Evolutionary conservation across 2,113 vertebrate genomes (phyloP), one percentile per base, ranked within the genome.

Genomic region (Rhizomys pruinosus): DNA sequence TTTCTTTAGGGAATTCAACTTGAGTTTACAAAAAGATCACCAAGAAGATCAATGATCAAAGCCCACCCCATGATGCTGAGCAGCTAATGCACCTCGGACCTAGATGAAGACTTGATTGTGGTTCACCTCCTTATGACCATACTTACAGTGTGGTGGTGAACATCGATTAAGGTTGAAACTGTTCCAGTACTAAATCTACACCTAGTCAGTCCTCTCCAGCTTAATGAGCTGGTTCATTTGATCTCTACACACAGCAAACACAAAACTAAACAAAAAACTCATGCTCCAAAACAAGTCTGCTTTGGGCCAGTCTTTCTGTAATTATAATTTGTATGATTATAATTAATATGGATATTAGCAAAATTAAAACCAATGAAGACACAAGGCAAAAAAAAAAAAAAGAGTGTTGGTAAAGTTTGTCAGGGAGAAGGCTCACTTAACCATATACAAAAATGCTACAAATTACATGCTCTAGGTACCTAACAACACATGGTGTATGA

Each of bases 201-300:
- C 39, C 79, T 81, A 8, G 11, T 66, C 19, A 9, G 2, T 74
- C 59, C 16, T 55, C 61, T 79, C 64, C 61, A 37, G 29, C 6
- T 15, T 91, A 61, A 42, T 3, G 15, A 93, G 34, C 29, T 55
- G 25, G 12, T 39, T 68, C 10, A n/a, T 5, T 55, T 25, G 34
- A 52, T 88, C 25, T 86, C 74, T 66, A n/a, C 55, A 34, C 22
- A 39, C 13, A 32, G 57, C 19, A 78, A 47, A 76, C 74, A 89
- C 27, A 87, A 91, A 93, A 77, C 64, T 29, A 86, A 63, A 72
- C 37, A 72, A 93, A 91, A 80, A 68, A 63, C n/a, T 42, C 42
- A 76, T 1, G 37, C 29, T 93, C 44, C 77, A 71, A 87, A 88
- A 63, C 23, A 78, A 76, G 78, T 73, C 61, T 64, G n/a, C 64